Conservation (phyloP, 2,797 vertebrate genomes). For the Phylloscopus collybita region DNA sequence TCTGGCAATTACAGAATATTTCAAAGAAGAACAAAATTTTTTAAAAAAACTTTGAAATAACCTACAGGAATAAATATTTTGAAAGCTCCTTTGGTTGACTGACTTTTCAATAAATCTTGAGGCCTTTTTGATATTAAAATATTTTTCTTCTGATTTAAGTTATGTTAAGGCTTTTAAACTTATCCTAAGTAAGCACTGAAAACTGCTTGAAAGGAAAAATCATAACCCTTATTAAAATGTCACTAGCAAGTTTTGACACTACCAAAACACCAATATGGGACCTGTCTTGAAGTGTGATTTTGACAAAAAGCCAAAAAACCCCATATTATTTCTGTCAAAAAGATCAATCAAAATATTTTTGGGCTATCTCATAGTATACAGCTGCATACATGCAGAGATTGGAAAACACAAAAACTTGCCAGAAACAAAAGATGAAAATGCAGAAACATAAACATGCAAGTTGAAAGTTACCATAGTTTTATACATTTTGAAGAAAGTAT, state of each 20-base stretch:
- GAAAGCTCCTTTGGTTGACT: neutral
- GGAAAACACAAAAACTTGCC: neutral
- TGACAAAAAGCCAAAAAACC: neutral
- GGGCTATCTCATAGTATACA: neutral
- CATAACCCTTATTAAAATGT: neutral
- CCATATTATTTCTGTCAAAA: neutral
- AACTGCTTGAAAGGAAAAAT: neutral
- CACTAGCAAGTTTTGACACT: neutral
- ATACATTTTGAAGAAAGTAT: neutral
- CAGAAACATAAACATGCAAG: neutral
- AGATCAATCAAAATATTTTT: neutral
- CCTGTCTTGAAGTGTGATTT: neutral
- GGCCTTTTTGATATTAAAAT: neutral
- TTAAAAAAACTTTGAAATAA: neutral
- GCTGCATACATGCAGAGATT: neutral
- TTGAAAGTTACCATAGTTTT: neutral
- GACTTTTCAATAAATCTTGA: neutral
- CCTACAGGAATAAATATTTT: neutral
- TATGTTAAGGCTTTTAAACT: neutral
- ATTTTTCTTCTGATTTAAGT: neutral
- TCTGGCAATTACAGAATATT: neutral
- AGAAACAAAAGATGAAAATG: neutral
- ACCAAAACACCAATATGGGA: neutral
- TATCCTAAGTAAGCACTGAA: neutral
- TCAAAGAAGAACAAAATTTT: neutral